Evolutionary conservation across 2,888 invertebrate genomes (phyloP).

Genomic region (Alloplasta piceator): DNA sequence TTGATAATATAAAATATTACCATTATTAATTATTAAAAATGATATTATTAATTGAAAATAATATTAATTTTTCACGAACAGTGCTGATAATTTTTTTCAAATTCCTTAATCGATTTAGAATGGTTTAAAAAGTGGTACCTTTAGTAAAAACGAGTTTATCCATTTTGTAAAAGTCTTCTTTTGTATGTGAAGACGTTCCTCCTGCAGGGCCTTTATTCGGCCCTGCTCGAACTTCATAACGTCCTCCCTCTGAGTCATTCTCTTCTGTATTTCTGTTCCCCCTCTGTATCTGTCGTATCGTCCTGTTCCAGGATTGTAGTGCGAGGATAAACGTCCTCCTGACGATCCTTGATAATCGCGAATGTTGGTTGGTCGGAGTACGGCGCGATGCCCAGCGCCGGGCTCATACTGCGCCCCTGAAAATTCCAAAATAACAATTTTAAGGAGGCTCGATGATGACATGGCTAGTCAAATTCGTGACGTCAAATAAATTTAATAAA

Average conservation of each 20-base stretch:
- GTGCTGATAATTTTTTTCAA: neutral
- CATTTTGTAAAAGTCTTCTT: conserved; percentile 99
- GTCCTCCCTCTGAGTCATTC: conserved; percentile 96
- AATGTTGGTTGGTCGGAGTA: conserved; percentile 74
- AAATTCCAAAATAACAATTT: conserved; percentile 48
- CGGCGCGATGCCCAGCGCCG: conserved; percentile 80
- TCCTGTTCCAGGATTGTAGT: conserved; percentile 67
- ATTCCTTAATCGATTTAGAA: neutral
- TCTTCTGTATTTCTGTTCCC: conserved; percentile 85
- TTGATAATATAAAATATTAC: neutral
- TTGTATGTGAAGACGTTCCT: conserved; percentile 98
- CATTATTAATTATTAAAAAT: neutral
- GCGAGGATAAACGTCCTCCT: conserved; percentile 58
- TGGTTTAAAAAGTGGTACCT: conserved; percentile 86
- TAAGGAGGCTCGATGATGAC: too few relatives aligned
- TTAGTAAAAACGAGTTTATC: conserved; percentile 98
- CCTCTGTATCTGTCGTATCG: conserved; percentile 72
- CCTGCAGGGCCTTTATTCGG: conserved; percentile 97
- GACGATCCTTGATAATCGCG: conserved; percentile 59
- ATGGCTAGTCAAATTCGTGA: too few relatives aligned
- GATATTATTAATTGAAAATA: conserved; percentile 2
- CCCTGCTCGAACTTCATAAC: conserved; percentile 98
- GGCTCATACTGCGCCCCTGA: conserved; percentile 82
- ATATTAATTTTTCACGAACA: neutral
- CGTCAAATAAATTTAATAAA: too few relatives aligned